Percentiles rank a stretch among this genome's conserved stretches.
Evolutionary conservation across 2,113 vertebrate species (phyloP).

Genomic region (Odocoileus hemionus): DNA sequence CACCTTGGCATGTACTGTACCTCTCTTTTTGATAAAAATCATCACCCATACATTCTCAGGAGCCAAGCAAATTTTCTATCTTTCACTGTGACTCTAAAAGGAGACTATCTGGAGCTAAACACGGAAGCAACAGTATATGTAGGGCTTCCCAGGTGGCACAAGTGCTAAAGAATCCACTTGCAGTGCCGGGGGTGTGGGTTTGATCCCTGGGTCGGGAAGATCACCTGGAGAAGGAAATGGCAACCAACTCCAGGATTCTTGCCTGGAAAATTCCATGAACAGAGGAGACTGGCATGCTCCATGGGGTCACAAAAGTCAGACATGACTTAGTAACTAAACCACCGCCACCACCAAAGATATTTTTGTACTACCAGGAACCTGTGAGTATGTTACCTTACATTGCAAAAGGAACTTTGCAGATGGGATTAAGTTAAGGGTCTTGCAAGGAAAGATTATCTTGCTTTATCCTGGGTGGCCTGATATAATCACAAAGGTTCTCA

Average conservation of each 20-base stretch:
- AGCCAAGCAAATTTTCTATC: conserved; percentile 18
- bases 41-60: background rate
- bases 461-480: background rate
- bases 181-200: background rate
- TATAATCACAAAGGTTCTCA: background rate
- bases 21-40: conserved; percentile 6
- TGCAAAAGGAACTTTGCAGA: background rate
- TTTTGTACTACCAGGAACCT: background rate
- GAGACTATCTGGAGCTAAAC: background rate
- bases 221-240: background rate
- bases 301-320: background rate
- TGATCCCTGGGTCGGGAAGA: background rate
- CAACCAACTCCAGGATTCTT: background rate
- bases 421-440: background rate
- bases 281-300: background rate
- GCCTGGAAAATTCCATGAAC: background rate
- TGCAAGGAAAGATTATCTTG: background rate
- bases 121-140: background rate
- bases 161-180: background rate
- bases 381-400: background rate
- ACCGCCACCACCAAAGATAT: background rate
- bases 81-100: conserved; percentile 11
- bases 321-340: background rate
- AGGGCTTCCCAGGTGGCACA: background rate
- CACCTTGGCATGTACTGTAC: background rate